phyloP scores from a whole-genome alignment of 2,797 vertebrate genomes.

The Oreortyx pictus region DNA sequence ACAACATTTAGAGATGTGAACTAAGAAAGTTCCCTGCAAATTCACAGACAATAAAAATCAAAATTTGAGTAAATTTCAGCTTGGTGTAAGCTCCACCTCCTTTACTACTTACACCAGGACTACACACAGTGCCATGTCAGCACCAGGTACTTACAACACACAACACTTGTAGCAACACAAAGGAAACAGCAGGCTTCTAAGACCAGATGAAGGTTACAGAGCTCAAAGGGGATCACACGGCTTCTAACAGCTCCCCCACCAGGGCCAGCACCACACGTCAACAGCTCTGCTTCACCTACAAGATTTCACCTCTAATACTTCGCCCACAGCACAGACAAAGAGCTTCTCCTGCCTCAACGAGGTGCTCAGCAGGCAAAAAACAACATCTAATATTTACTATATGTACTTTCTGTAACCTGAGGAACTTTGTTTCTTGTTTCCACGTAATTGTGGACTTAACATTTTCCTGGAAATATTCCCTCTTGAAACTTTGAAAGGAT shows the following conservation, averaged over 20 bases:
- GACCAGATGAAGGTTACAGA: background rate
- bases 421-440: background rate
- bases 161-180: background rate
- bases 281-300: background rate
- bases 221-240: background rate
- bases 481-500: background rate
- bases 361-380: background rate
- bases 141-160: background rate
- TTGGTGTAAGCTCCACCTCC: background rate
- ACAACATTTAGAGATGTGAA: constrained; percentile 3
- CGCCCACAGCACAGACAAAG: background rate
- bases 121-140: background rate
- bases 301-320: background rate
- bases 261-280: background rate
- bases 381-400: background rate
- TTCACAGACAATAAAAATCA: background rate
- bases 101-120: background rate
- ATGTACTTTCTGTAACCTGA: background rate
- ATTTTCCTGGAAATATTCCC: background rate
- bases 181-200: background rate
- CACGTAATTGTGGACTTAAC: background rate
- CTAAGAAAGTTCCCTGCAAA: background rate
- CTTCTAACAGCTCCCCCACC: rapidly evolving
- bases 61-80: background rate
- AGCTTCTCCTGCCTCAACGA: background rate